phyloP scores from a whole-genome alignment of 2,797 vertebrate genomes.

The Pteropus rufus region DNA sequence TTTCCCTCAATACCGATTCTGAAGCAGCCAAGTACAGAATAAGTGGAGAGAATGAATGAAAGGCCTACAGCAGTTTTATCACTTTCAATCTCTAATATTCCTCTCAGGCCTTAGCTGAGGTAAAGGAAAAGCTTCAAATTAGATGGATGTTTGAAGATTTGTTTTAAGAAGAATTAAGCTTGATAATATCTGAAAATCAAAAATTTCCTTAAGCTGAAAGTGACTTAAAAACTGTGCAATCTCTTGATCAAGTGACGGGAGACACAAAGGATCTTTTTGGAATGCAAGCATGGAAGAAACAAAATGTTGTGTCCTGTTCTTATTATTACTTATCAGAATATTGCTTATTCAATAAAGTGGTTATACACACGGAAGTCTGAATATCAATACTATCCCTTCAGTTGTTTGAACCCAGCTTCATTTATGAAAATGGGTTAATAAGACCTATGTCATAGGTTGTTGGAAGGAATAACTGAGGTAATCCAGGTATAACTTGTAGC shows the following conservation, averaged over 20 bases:
- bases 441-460: background rate
- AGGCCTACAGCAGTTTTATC: background rate
- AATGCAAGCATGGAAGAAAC: background rate
- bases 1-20: background rate
- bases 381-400: background rate
- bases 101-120: background rate
- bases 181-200: background rate
- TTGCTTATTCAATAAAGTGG: background rate
- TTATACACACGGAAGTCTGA: background rate
- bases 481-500: rapidly evolving
- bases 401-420: background rate
- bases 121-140: background rate
- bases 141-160: background rate
- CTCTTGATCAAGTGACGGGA: background rate
- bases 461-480: background rate
- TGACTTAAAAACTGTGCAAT: background rate
- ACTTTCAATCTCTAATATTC: background rate
- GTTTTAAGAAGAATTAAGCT: background rate
- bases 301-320: background rate
- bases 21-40: background rate
- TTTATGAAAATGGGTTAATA: background rate
- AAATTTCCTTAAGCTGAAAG: background rate
- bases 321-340: background rate
- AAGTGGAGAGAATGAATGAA: background rate
- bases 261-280: background rate